Evolutionary conservation across 2,113 vertebrate species (phyloP).

Genomic region (Tragelaphus strepsiceros): DNA sequence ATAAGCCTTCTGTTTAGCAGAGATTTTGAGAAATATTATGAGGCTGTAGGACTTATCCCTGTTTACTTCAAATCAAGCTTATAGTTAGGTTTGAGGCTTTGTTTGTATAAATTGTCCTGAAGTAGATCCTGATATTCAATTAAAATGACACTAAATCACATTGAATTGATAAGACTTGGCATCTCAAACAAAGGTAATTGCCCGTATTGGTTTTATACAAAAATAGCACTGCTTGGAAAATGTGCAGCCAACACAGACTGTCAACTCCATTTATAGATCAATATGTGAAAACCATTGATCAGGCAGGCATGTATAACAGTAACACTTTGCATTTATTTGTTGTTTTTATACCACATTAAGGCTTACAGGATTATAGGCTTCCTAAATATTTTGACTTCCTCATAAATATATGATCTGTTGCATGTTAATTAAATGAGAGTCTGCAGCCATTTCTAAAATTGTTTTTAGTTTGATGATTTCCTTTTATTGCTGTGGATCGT

Average conservation of each 20-base stretch:
- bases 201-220: conserved; percentile 86
- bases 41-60: conserved; percentile 76
- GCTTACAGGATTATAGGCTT: conserved; percentile 85
- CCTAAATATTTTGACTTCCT: conserved; percentile 88
- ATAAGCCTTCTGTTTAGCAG: conserved; percentile 82
- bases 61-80: conserved; percentile 83
- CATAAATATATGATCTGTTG: conserved; percentile 87
- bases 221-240: conserved; percentile 87
- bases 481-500: conserved; percentile 76
- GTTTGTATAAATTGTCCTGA: conserved; percentile 85
- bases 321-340: conserved; percentile 87
- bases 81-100: conserved; percentile 84
- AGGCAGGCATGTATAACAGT: conserved; percentile 86
- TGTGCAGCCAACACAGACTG: conserved; percentile 86
- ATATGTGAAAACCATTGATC: conserved; percentile 89
- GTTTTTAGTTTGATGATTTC: conserved; percentile 79
- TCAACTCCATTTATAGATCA: conserved; percentile 89
- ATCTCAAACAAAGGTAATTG: conserved; percentile 90
- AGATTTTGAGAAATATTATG: conserved; percentile 82
- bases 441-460: conserved; percentile 79
- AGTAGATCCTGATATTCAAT: conserved; percentile 87
- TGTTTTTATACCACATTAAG: conserved; percentile 84
- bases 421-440: conserved; percentile 84
- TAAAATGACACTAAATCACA: conserved; percentile 88
- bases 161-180: conserved; percentile 89